A percentile compares a stretch with the other conserved stretches of the same genome.
Conservation (phyloP, 2,888 invertebrate species). For the Nasonovia ribisnigri region DNA sequence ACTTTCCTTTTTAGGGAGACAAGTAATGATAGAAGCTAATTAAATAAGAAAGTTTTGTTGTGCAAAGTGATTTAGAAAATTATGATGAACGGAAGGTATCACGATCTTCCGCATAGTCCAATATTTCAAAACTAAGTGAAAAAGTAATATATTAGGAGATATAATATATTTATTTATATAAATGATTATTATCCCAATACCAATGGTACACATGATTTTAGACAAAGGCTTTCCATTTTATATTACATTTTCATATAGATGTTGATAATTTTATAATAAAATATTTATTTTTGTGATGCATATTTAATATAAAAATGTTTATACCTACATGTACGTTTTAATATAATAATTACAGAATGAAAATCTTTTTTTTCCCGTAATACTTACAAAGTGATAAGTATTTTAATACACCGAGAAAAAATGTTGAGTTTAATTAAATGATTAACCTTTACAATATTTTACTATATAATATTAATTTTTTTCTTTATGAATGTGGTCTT, state of each 20-base stretch:
- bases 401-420: background rate
- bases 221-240: no score
- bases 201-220: no score
- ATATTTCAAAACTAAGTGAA: background rate
- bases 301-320: background rate
- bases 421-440: background rate
- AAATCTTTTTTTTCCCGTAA: background rate
- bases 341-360: background rate
- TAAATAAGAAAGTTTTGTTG: background rate
- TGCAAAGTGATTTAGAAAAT: conserved; percentile 3
- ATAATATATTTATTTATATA: no score
- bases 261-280: background rate
- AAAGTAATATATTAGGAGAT: background rate
- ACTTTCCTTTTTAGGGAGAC: background rate
- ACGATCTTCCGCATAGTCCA: background rate
- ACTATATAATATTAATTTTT: background rate
- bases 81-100: background rate
- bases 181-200: no score
- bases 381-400: background rate
- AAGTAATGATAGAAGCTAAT: background rate
- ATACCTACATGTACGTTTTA: background rate
- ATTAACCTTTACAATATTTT: background rate
- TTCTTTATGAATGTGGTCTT: background rate
- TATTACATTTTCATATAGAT: background rate
- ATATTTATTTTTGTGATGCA: background rate